Percentiles rank a stretch among this genome's conserved stretches.
These are phyloP conservation scores for Ctenosaura bakeri DNA, from an alignment of 2,797 vertebrate genomes.

Conservation along the genomic window DNA sequence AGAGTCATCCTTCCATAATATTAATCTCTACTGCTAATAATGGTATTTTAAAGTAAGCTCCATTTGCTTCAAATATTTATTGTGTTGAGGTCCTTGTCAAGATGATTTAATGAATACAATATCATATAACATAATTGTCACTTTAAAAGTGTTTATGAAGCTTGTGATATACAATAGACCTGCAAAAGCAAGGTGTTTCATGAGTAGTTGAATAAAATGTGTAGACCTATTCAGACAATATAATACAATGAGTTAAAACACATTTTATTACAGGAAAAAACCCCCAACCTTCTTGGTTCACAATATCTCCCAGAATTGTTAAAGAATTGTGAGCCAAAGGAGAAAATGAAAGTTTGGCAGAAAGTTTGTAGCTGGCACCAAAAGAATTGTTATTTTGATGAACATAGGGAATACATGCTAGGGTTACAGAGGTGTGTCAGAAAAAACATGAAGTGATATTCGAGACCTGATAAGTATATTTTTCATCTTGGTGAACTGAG, in stretches of 20 bases:
- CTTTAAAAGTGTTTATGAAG: constrained; percentile 6
- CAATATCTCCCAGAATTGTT: background rate
- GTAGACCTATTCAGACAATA: constrained; percentile 38
- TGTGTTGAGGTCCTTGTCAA: background rate
- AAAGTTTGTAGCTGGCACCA: background rate
- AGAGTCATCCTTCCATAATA: constrained; percentile 28
- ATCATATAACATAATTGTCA: constrained; percentile 1
- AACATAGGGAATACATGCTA: background rate
- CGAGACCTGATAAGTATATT: background rate
- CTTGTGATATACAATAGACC: constrained; percentile 25
- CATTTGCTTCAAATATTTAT: constrained; percentile 2
- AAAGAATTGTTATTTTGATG: background rate
- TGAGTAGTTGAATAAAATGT: background rate
- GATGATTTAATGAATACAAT: constrained; percentile 12
- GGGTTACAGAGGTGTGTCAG: background rate
- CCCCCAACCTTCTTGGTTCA: constrained; percentile 9
- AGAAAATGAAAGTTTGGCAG: background rate
- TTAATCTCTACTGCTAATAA: constrained; percentile 17
- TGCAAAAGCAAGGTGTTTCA: background rate
- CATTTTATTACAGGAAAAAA: background rate
- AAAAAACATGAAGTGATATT: background rate
- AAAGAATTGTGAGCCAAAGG: background rate
- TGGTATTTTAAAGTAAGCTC: constrained; percentile 12
- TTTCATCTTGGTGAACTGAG: background rate
- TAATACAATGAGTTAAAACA: constrained; percentile 32